Evolutionary conservation across 2,888 invertebrate species (phyloP).

Genomic region (Hydrotaea cyrtoneurina): DNA sequence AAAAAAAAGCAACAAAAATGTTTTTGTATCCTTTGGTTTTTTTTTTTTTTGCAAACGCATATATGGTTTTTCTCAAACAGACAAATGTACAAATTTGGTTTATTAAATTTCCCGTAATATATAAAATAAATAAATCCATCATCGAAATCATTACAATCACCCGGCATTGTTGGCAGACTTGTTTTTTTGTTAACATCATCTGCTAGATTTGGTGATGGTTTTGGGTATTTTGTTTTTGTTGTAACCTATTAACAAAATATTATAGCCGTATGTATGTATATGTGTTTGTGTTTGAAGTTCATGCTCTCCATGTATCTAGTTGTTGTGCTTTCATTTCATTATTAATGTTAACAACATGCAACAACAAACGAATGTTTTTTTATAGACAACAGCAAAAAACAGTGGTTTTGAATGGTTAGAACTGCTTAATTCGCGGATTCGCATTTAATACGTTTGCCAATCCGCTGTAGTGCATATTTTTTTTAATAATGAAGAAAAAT

Average conservation of each 20-base stretch:
- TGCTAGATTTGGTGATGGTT: background rate
- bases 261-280: background rate
- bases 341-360: conserved; percentile 2
- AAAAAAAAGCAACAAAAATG: too few species aligned
- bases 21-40: too few species aligned
- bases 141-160: background rate
- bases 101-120: too few species aligned
- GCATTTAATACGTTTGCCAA: too few species aligned
- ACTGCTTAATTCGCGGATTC: too few species aligned
- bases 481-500: too few species aligned
- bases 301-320: background rate
- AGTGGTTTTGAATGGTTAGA: background rate
- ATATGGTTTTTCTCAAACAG: too few species aligned
- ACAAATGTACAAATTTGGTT: too few species aligned
- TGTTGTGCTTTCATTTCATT: background rate
- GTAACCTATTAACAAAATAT: conserved; percentile 20
- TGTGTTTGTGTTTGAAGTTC: background rate
- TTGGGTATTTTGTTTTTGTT: background rate
- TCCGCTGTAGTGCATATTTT: too few species aligned
- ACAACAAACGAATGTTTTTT: background rate
- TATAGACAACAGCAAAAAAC: background rate
- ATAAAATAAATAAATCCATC: too few species aligned
- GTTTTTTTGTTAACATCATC: background rate
- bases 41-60: too few species aligned
- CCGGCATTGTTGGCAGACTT: too few species aligned